Percentiles rank a stretch among this genome's conserved stretches.
Evolutionary conservation across 2,113 vertebrate species (phyloP).

Genomic region (Calidris pugnax): DNA sequence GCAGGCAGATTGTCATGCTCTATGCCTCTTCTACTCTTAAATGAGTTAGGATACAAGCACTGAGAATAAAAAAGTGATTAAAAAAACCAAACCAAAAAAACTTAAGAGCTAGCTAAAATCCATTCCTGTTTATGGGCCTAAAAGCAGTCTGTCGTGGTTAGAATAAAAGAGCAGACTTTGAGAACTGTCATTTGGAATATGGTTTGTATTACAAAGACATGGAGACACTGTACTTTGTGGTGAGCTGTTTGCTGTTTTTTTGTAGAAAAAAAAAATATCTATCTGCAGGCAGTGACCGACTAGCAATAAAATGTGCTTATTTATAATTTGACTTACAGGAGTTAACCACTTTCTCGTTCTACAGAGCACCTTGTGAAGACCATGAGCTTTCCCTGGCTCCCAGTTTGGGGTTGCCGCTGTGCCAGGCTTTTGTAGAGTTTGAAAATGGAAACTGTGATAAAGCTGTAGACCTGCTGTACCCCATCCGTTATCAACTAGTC

Average conservation of each 20-base stretch:
- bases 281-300: background rate
- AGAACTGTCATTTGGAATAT: background rate
- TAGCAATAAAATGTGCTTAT: background rate
- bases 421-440: slow-evolving; percentile 88
- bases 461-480: slow-evolving; percentile 83
- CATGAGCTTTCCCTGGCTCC: slow-evolving; percentile 79
- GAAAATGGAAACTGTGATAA: slow-evolving; percentile 80
- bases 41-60: background rate
- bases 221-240: background rate
- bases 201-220: background rate
- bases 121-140: background rate
- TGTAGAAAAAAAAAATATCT: background rate
- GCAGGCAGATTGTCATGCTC: background rate
- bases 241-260: background rate
- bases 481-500: slow-evolving; percentile 81
- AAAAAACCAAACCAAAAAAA: background rate
- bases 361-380: slow-evolving; percentile 81
- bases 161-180: background rate
- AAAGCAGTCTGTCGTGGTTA: background rate
- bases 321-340: background rate
- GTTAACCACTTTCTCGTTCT: background rate
- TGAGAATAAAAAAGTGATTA: background rate
- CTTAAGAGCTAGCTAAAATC: background rate
- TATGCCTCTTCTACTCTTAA: background rate
- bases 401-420: slow-evolving; percentile 83